Evolutionary conservation across 2,888 invertebrate genomes (phyloP).

Genomic region (Chrysomela aeneicollis): DNA sequence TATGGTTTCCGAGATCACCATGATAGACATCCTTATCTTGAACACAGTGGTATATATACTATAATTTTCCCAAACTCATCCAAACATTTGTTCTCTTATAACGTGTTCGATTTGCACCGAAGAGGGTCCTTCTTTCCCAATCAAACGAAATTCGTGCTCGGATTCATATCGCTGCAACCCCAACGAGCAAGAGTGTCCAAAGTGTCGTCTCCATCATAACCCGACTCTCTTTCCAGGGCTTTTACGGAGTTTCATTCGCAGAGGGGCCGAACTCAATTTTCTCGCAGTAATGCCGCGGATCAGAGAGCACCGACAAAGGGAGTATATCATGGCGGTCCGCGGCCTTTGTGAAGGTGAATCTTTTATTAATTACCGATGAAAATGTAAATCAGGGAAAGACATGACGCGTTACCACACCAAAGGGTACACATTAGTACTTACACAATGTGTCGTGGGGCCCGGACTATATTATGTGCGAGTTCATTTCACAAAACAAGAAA

Average conservation of each 20-base stretch:
- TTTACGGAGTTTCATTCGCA: background rate
- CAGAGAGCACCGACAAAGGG: conserved; percentile 33
- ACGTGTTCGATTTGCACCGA: background rate
- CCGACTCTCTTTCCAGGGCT: conserved; percentile 3
- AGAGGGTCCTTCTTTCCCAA: background rate
- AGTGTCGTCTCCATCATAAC: background rate
- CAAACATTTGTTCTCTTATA: background rate
- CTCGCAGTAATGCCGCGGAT: conserved; percentile 19
- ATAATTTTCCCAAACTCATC: background rate
- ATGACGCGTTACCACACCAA: conserved; percentile 31
- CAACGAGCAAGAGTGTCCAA: background rate
- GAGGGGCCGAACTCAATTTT: conserved; percentile 27
- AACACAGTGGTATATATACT: background rate
- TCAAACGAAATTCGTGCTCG: background rate
- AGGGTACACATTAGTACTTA: conserved; percentile 23
- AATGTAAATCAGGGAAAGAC: conserved; percentile 36
- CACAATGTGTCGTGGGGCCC: background rate
- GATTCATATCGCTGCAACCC: background rate
- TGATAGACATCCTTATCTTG: too few relatives aligned
- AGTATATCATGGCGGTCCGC: conserved; percentile 33
- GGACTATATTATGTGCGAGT: too few relatives aligned
- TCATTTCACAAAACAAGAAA: too few relatives aligned
- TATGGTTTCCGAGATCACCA: too few relatives aligned
- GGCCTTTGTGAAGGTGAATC: conserved; percentile 40
- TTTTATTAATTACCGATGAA: conserved; percentile 42